A percentile compares a stretch with the other conserved stretches of the same genome.
Evolutionary conservation across 2,888 invertebrate genomes (phyloP).

Genomic region (Agrotis clavis): DNA sequence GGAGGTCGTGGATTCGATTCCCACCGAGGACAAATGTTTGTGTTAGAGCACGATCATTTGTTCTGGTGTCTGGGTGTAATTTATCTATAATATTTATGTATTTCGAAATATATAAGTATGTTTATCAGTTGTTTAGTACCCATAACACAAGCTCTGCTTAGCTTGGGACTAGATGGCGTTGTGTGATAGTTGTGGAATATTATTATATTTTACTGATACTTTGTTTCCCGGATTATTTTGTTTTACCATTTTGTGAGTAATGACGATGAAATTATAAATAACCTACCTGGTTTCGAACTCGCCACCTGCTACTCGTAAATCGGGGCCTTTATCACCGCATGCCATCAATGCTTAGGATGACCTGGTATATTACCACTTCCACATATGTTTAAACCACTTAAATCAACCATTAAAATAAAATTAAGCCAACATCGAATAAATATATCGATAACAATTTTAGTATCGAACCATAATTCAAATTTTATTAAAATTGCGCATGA

Average conservation of each 20-base stretch:
- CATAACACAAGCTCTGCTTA: no score
- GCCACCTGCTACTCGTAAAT: background rate
- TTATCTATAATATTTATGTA: no score
- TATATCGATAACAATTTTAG: constrained; percentile 48
- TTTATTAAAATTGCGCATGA: constrained; percentile 43
- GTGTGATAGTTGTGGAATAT: no score
- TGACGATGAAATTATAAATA: background rate
- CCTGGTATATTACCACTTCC: background rate
- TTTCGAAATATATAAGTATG: no score
- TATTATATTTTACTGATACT: no score
- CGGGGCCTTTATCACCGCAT: background rate
- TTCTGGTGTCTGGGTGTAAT: no score
- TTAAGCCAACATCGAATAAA: constrained; percentile 30
- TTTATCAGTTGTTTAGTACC: no score
- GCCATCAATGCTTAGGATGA: background rate
- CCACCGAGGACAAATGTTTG: no score
- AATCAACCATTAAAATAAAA: constrained; percentile 29
- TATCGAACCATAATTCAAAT: constrained; percentile 40
- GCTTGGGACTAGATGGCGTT: no score
- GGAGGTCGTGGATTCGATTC: no score
- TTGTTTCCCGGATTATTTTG: background rate
- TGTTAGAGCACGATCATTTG: no score
- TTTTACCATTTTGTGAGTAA: background rate
- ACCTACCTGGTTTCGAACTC: background rate
- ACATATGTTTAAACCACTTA: constrained; percentile 13